A percentile compares a stretch with the other conserved stretches of the same genome.
Conservation (phyloP, 1,140 invertebrate genomes). For the Drosophila eugracilis region DNA sequence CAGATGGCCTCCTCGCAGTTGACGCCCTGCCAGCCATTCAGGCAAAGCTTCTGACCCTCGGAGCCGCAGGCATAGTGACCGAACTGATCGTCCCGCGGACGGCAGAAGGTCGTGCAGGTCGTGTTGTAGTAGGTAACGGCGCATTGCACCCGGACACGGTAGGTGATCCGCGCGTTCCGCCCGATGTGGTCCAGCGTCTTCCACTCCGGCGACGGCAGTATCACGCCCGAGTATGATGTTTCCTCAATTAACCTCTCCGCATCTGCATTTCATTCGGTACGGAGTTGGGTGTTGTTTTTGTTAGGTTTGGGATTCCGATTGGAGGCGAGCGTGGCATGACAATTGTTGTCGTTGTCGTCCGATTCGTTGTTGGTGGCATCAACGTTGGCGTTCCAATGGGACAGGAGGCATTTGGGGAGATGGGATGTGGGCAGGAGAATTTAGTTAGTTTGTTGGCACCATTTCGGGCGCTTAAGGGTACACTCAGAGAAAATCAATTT, state of each 20-base stretch:
- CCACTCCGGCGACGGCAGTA: slow-evolving; percentile 95
- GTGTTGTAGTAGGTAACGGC: slow-evolving; percentile 97
- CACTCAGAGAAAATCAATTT: slow-evolving; percentile 19
- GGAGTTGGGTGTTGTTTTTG: slow-evolving; percentile 25
- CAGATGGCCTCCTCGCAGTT: slow-evolving; percentile 97
- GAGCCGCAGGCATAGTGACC: slow-evolving; percentile 96
- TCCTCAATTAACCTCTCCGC: slow-evolving; percentile 92
- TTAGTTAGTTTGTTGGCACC: slow-evolving; percentile 75
- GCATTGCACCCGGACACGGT: slow-evolving; percentile 95
- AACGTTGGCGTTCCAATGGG: slow-evolving; percentile 75
- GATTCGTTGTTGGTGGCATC: slow-evolving; percentile 72
- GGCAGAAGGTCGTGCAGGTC: slow-evolving; percentile 96
- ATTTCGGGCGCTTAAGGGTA: slow-evolving; percentile 46
- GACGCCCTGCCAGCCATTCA: slow-evolving; percentile 96
- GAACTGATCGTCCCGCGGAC: slow-evolving; percentile 95
- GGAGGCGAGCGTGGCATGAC: slow-evolving; percentile 52
- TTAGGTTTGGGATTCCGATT: slow-evolving; percentile 10
- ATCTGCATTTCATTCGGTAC: slow-evolving; percentile 83
- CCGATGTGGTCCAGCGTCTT: slow-evolving; percentile 94
- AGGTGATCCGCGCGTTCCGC: slow-evolving; percentile 90
- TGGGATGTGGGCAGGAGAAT: slow-evolving; percentile 36
- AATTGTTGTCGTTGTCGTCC: slow-evolving; percentile 55
- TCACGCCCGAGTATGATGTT: slow-evolving; percentile 94
- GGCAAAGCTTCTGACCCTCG: slow-evolving; percentile 95
- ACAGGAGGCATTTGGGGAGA: slow-evolving; percentile 4